Evolutionary conservation across 2,888 invertebrate genomes (phyloP).

Genomic region (Macroteleia sp.): DNA sequence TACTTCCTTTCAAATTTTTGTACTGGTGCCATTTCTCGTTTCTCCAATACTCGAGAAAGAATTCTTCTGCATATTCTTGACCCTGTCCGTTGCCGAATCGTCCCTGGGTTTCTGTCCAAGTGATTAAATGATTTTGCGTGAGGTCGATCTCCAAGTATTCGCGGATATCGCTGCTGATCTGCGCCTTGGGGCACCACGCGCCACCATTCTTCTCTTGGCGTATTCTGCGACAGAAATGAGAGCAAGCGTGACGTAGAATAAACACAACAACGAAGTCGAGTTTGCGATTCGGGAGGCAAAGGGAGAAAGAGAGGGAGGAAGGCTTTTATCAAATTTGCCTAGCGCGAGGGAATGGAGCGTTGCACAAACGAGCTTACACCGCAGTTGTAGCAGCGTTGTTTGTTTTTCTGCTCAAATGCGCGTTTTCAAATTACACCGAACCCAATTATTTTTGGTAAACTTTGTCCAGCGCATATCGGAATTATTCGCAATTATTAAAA

Average conservation of each 20-base stretch:
- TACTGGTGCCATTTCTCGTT: constrained; percentile 90
- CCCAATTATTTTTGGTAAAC: constrained; percentile 35
- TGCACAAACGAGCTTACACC: constrained; percentile 51
- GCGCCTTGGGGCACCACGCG: constrained; percentile 95
- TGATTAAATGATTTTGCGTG: constrained; percentile 90
- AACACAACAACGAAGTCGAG: not conserved
- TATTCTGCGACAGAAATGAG: constrained; percentile 86
- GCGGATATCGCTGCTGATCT: constrained; percentile 89
- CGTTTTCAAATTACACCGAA: constrained; percentile 23
- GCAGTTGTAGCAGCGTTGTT: constrained; percentile 31
- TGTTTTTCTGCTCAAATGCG: constrained; percentile 44
- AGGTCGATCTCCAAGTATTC: constrained; percentile 94
- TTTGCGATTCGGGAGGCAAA: not conserved
- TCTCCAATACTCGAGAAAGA: constrained; percentile 93
- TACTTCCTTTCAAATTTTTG: constrained; percentile 90
- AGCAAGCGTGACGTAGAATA: constrained; percentile 32
- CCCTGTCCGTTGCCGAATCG: constrained; percentile 96
- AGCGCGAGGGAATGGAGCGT: constrained; percentile 24
- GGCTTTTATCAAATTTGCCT: constrained; percentile 46
- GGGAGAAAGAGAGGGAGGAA: not conserved
- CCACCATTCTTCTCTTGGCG: constrained; percentile 94
- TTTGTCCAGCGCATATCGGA: constrained; percentile 11
- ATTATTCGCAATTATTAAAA: constrained; percentile 24
- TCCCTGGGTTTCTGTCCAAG: constrained; percentile 94
- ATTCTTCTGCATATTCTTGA: constrained; percentile 93